phyloP scores from a whole-genome alignment of 1,140 invertebrate genomes.

The Adoxophyes honmai region DNA sequence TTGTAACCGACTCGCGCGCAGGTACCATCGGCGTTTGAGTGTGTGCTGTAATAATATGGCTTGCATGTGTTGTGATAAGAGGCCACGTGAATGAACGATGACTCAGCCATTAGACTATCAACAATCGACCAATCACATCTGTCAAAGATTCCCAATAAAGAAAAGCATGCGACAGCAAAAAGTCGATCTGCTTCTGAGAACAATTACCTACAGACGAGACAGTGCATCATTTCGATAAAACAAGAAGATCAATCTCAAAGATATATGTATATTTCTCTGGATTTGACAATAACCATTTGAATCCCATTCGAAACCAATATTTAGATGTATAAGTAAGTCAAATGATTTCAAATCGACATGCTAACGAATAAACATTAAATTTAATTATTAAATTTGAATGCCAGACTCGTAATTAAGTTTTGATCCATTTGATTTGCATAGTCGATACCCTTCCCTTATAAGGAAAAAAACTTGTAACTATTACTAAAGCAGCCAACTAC shows the following conservation, averaged over 20 bases:
- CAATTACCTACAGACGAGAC: not conserved
- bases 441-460: slow-evolving; percentile 1
- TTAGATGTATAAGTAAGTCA: too few relatives aligned
- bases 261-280: too few relatives aligned
- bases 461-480: slow-evolving; percentile 1
- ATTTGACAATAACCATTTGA: too few relatives aligned
- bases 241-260: too few relatives aligned
- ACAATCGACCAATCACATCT: slow-evolving; percentile 3
- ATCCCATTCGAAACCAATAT: too few relatives aligned
- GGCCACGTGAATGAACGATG: slow-evolving; percentile 55
- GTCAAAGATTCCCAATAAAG: slow-evolving; percentile 7
- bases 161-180: not conserved
- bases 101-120: slow-evolving; percentile 32
- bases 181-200: not conserved
- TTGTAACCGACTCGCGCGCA: slow-evolving; percentile 58
- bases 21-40: slow-evolving; percentile 46
- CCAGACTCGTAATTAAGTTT: not conserved
- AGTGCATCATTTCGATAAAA: too few relatives aligned
- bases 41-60: slow-evolving; percentile 42
- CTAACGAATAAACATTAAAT: too few relatives aligned
- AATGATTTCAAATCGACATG: too few relatives aligned
- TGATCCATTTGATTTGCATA: slow-evolving; percentile 3
- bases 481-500: not conserved
- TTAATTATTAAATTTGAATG: not conserved
- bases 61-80: slow-evolving; percentile 49